phyloP scores from a whole-genome alignment of 1,140 invertebrate species.

The Brachionus manjavacas region DNA sequence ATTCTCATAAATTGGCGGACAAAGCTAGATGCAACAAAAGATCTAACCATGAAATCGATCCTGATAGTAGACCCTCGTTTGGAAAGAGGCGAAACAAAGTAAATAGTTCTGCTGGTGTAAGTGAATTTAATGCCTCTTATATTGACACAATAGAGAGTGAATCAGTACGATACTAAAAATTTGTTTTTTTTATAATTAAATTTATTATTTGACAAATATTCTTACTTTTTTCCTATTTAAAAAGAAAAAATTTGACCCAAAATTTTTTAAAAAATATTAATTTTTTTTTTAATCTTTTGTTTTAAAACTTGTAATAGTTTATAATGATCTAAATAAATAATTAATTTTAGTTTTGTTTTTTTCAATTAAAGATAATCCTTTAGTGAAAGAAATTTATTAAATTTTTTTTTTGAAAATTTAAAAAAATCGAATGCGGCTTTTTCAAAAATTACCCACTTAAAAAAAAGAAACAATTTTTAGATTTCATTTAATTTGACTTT shows the following conservation, averaged over 20 bases:
- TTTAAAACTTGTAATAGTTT: too few relatives aligned
- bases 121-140: background rate
- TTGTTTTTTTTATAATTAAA: background rate
- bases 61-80: background rate
- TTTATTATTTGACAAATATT: background rate
- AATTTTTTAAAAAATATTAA: background rate
- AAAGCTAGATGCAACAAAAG: conserved; percentile 17
- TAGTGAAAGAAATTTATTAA: too few relatives aligned
- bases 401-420: too few relatives aligned
- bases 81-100: background rate
- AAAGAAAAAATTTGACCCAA: too few relatives aligned
- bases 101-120: background rate
- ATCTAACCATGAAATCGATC: background rate
- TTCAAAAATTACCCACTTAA: too few relatives aligned
- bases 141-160: background rate
- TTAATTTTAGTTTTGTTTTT: too few relatives aligned
- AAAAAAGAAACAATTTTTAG: too few relatives aligned
- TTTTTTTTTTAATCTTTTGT: too few relatives aligned
- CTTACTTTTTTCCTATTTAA: background rate
- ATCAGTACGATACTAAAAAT: background rate
- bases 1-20: background rate
- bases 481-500: too few relatives aligned
- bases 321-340: too few relatives aligned
- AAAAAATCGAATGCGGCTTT: too few relatives aligned
- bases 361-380: too few relatives aligned